Evolutionary conservation across 30 jellyfish, hydroid and myxozoan genomes (phyloP).

Genomic region (Aurelia sp.): DNA sequence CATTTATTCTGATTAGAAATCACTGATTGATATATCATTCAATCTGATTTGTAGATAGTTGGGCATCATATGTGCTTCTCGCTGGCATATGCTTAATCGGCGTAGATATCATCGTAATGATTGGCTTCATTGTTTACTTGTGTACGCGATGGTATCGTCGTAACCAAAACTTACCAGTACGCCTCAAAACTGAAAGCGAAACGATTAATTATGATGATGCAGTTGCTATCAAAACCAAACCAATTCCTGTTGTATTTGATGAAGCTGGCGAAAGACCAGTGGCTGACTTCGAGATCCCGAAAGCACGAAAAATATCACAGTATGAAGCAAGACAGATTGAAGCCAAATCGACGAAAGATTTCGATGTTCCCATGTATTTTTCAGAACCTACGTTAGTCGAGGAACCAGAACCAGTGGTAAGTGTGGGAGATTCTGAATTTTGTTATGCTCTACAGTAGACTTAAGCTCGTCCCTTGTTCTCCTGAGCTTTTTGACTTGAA

Average conservation of each 20-base stretch:
- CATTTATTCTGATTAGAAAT: not conserved
- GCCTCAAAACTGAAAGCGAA: conserved; percentile 28
- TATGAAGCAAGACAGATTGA: not conserved
- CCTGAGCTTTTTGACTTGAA: too few species aligned
- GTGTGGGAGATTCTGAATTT: not conserved
- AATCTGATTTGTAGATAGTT: not conserved
- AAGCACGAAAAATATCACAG: not conserved
- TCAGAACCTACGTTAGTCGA: not conserved
- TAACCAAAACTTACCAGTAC: not conserved
- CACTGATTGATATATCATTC: not conserved
- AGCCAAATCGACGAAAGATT: conserved; percentile 1
- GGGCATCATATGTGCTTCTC: conserved; percentile 38
- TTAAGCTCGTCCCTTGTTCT: too few species aligned
- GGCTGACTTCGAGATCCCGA: conserved; percentile 5
- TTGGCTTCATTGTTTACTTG: conserved; percentile 3
- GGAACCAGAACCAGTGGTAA: too few species aligned
- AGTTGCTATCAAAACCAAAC: conserved; percentile 39
- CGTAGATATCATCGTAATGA: conserved; percentile 12
- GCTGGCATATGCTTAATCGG: conserved; percentile 11
- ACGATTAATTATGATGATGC: conserved; percentile 20
- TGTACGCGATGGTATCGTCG: conserved; percentile 14
- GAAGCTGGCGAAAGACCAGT: not conserved
- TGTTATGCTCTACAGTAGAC: too few species aligned
- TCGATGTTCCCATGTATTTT: conserved; percentile 35
- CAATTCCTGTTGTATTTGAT: conserved; percentile 30